These are phyloP conservation scores for Marmota monax DNA, from an alignment of 2,113 vertebrate species.

Conservation along the genomic window DNA sequence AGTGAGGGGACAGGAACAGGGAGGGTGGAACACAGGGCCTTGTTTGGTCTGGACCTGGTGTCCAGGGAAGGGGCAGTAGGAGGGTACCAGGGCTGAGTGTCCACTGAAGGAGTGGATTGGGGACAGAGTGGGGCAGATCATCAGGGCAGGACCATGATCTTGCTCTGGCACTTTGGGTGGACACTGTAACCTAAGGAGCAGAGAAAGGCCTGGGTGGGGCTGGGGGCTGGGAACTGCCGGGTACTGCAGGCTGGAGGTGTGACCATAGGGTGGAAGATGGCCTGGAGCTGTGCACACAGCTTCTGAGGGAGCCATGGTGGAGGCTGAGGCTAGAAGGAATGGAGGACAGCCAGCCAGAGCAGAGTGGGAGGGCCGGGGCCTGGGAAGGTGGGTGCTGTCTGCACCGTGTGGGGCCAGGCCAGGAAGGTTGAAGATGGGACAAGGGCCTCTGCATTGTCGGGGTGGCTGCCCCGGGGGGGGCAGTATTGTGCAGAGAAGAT, in stretches of 20 bases:
- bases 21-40: background rate
- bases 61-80: too few relatives aligned
- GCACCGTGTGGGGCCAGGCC: background rate
- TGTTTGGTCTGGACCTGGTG: fast-evolving
- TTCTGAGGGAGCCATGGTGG: background rate
- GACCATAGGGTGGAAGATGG: too few relatives aligned
- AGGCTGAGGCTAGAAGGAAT: background rate
- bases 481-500: too few relatives aligned
- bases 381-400: background rate
- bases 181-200: background rate
- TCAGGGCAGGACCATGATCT: background rate
- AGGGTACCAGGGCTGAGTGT: background rate
- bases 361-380: background rate
- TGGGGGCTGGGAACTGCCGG: background rate
- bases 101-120: too few relatives aligned
- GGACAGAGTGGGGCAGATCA: too few relatives aligned
- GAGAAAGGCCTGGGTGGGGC: background rate
- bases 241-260: too few relatives aligned
- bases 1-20: background rate
- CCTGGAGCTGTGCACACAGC: too few relatives aligned
- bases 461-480: too few relatives aligned
- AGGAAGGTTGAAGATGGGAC: background rate
- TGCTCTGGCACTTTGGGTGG: fast-evolving
- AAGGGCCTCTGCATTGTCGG: background rate
- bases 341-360: background rate